These are phyloP conservation scores for Sebastes itinus DNA, from an alignment of 2,797 vertebrate species.

Conservation along the genomic window DNA sequence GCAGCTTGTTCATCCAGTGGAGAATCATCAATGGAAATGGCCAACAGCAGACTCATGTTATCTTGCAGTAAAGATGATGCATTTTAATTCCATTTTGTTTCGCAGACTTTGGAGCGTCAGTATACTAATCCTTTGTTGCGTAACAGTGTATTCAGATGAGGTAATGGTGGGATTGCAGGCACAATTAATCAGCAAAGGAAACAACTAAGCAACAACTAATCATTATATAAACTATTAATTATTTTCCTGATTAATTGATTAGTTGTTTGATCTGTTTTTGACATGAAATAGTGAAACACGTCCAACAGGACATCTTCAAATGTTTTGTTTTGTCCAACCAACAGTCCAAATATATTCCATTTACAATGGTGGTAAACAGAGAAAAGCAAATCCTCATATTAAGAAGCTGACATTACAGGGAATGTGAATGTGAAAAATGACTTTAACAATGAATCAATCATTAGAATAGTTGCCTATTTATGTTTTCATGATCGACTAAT, in stretches of 20 bases:
- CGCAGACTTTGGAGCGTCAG: conserved; percentile 29
- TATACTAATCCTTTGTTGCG: conserved; percentile 55
- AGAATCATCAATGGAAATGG: conserved; percentile 52
- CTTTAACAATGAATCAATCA: neutral
- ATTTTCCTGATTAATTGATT: neutral
- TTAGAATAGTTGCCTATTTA: neutral
- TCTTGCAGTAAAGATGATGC: neutral
- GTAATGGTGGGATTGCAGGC: conserved; percentile 26
- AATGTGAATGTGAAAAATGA: neutral
- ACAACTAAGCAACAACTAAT: neutral
- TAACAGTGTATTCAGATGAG: conserved; percentile 39
- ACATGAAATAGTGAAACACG: neutral
- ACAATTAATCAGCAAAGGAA: conserved; percentile 13
- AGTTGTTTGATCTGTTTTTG: neutral
- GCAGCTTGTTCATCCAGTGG: conserved; percentile 44
- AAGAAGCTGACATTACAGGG: neutral
- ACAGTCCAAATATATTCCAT: neutral
- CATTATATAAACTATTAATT: neutral
- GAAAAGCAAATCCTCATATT: neutral
- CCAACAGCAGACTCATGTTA: conserved; percentile 32
- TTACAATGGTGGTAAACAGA: neutral
- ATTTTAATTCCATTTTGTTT: conserved; percentile 50
- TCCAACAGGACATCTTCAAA: neutral
- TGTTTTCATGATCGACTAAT: neutral
- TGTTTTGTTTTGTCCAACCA: neutral